Evolutionary conservation across 2,113 vertebrate species (phyloP).

Genomic region (Benitochromis conjunctus): DNA sequence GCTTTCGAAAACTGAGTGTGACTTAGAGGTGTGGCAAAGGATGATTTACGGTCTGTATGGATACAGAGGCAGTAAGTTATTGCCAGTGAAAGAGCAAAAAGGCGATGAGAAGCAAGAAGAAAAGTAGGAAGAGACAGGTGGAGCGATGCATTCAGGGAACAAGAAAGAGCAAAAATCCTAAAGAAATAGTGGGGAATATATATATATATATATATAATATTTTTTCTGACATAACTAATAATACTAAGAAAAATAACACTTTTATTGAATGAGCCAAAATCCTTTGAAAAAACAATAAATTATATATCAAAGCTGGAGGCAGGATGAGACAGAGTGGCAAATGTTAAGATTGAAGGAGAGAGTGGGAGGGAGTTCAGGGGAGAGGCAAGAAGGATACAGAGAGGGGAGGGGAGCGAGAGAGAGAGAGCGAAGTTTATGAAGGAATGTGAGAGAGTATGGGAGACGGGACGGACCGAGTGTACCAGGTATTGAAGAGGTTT

Average conservation of each 20-base stretch:
- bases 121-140: neutral
- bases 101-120: neutral
- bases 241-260: neutral
- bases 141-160: neutral
- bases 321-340: constrained; percentile 19
- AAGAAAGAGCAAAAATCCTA: neutral
- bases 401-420: constrained; percentile 14
- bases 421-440: constrained; percentile 48
- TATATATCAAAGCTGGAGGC: neutral
- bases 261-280: neutral
- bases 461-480: constrained; percentile 53
- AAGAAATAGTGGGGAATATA: neutral
- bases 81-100: neutral
- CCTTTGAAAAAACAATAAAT: neutral
- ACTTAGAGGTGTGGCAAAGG: neutral
- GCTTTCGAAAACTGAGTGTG: neutral
- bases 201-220: neutral
- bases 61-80: constrained; percentile 13
- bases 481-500: constrained; percentile 19
- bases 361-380: constrained; percentile 58
- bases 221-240: neutral
- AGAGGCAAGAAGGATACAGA: constrained; percentile 47
- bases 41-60: constrained; percentile 1
- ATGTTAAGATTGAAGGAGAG: constrained; percentile 37
- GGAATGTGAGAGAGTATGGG: constrained; percentile 51